Percentiles rank a stretch among this genome's conserved stretches.
Conservation (phyloP, 37 sponge, comb jelly and placozoan species). For the Geodia barretti region DNA sequence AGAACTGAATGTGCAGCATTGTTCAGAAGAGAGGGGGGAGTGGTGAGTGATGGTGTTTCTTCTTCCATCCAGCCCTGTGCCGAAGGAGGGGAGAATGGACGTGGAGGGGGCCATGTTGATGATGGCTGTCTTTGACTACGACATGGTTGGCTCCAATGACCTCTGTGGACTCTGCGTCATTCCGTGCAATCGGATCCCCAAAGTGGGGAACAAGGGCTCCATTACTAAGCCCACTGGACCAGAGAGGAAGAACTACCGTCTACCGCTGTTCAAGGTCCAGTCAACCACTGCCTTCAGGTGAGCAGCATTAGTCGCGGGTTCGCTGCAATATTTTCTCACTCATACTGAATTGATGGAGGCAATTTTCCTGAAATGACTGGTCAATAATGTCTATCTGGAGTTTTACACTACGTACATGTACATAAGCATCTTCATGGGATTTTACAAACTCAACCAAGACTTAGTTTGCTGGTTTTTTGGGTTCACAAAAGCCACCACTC, state of each 20-base stretch:
- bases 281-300: neutral
- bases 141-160: conserved; percentile 48
- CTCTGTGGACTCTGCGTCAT: conserved; percentile 61
- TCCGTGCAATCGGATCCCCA: conserved; percentile 25
- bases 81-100: conserved; percentile 2
- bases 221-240: neutral
- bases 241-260: conserved; percentile 10
- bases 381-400: too few species aligned
- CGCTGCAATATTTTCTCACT: too few species aligned
- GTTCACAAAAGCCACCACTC: too few species aligned
- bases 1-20: too few species aligned
- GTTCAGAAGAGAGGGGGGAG: too few species aligned
- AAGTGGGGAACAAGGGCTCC: neutral
- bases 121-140: conserved; percentile 55
- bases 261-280: conserved; percentile 31
- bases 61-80: neutral
- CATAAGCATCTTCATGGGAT: too few species aligned
- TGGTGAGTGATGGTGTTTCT: too few species aligned
- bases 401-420: too few species aligned
- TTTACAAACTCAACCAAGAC: too few species aligned
- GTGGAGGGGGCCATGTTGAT: conserved; percentile 44
- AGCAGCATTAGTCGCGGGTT: neutral
- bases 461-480: too few species aligned
- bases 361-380: too few species aligned
- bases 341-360: too few species aligned